Evolutionary conservation across 2,888 invertebrate species (phyloP), one percentile per base, ranked within the genome.

Genomic region (Odontocolon sp.): DNA sequence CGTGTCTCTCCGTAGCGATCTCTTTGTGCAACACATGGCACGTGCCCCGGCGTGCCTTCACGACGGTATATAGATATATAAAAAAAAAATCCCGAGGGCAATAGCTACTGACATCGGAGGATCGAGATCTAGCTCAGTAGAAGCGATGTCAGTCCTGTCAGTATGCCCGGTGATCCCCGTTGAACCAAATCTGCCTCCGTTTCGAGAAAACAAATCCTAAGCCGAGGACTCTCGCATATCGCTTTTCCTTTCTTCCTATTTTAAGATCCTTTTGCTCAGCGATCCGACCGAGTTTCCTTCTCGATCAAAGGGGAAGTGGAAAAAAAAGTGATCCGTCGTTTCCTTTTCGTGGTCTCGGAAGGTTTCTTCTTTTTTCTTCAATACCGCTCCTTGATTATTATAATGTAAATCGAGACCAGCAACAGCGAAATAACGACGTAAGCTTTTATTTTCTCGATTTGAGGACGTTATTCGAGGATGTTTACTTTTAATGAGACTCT

Each of bases 161-260:
- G 59, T 47, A n/a, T n/a, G n/a, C n/a, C n/a, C 45, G 42, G 68
- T 50, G 47, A 45, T 57, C 57, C 31, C 66, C 28, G 23, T n/a
- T 64, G 40, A 40, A 64, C 28, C 50, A 38, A 40, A 52, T 59
- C 52, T 40, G 36, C 18, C 28, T 31, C 5, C 21, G 2, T 50
- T 14, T 45, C 31, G 23, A 36, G 18, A 18, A 16, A 40, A 23
- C 36, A 18, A 33, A 23, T 56, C 47, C 56, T 52, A 67, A 52
- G 28, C 66, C 45, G 3, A 2, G 36, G 18, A 50, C 61, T 31
- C 38, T 45, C 28, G 72, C 63, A 64, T 77, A 72, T 77, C 68
- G 72, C 63, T 77, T 68, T 72, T 68, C 77, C 68, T 69, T 63
- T 77, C 59, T 68, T 73, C 36, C 23, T 26, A 14, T 36, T 33